Conservation (phyloP, 2,797 vertebrate genomes). For the Typhlichthys eigenmanni region DNA sequence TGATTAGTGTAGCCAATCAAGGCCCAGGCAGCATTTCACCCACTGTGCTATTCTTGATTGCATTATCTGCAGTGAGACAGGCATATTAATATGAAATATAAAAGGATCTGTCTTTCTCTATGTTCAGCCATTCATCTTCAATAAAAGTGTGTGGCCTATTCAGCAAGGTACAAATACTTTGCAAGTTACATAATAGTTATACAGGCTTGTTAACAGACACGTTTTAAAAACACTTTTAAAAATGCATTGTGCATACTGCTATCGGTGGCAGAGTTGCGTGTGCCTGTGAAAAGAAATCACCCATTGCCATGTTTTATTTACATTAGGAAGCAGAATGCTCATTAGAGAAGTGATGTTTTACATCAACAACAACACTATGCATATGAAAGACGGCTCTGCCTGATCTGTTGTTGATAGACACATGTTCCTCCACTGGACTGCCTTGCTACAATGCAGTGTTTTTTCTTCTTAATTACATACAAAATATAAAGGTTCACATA, state of each 20-base stretch:
- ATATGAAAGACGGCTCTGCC: slow-evolving; percentile 25
- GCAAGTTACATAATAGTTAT: too few relatives aligned
- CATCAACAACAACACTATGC: slow-evolving; percentile 28
- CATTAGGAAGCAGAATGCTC: background rate
- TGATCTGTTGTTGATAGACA: slow-evolving; percentile 10
- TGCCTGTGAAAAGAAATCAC: slow-evolving; percentile 13
- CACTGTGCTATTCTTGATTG: slow-evolving; percentile 50
- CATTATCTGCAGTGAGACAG: slow-evolving; percentile 40
- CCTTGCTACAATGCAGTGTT: slow-evolving; percentile 3
- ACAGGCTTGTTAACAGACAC: slow-evolving; percentile 8
- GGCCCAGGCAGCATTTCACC: slow-evolving; percentile 29
- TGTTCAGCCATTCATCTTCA: too few relatives aligned
- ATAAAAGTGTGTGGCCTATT: too few relatives aligned
- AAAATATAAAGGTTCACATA: slow-evolving; percentile 7
- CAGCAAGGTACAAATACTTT: too few relatives aligned
- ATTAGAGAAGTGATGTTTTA: slow-evolving; percentile 13
- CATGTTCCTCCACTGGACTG: too few relatives aligned
- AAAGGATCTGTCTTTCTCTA: too few relatives aligned
- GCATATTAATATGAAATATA: too few relatives aligned
- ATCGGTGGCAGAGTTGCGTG: slow-evolving; percentile 29
- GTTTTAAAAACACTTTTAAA: slow-evolving; percentile 25
- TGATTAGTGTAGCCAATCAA: slow-evolving; percentile 50
- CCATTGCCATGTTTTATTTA: slow-evolving; percentile 4
- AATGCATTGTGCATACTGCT: slow-evolving; percentile 30
- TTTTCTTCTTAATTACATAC: too few relatives aligned